These are phyloP conservation scores for Botia almorhae DNA, from an alignment of 2,797 vertebrate genomes.

Conservation along the genomic window DNA sequence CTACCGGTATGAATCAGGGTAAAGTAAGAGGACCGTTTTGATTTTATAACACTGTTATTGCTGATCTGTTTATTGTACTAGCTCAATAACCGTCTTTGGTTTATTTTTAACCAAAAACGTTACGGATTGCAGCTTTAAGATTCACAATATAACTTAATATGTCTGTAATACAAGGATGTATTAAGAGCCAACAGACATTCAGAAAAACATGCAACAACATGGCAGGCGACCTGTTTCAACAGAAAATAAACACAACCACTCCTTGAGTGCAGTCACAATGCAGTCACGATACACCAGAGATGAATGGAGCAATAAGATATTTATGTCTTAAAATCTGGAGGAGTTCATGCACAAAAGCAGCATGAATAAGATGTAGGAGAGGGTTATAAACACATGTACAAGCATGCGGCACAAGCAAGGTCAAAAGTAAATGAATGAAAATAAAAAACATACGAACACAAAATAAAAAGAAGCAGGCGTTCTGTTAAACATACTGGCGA, in stretches of 20 bases:
- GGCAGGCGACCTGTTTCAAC: conserved; percentile 20
- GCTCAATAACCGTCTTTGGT: no score
- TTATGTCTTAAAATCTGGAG: not conserved
- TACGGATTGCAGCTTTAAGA: not conserved
- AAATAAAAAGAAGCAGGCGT: not conserved
- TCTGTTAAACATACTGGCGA: conserved; percentile 2
- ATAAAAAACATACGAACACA: not conserved
- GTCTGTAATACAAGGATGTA: not conserved
- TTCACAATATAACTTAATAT: not conserved
- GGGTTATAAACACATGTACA: not conserved
- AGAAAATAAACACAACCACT: conserved; percentile 29
- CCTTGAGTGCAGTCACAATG: conserved; percentile 17
- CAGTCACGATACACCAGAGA: not conserved
- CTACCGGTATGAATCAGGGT: no score
- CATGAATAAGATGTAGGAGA: not conserved
- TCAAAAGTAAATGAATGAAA: not conserved
- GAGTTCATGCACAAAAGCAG: conserved; percentile 17
- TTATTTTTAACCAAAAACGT: no score
- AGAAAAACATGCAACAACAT: conserved; percentile 27
- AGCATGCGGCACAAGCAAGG: not conserved
- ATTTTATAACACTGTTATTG: no score
- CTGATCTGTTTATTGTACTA: no score
- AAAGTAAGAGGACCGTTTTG: no score
- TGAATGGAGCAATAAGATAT: conserved; percentile 5
- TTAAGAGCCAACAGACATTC: not conserved